Evolutionary conservation across 1,140 invertebrate species (phyloP).

Genomic region (Cyclina sinensis): DNA sequence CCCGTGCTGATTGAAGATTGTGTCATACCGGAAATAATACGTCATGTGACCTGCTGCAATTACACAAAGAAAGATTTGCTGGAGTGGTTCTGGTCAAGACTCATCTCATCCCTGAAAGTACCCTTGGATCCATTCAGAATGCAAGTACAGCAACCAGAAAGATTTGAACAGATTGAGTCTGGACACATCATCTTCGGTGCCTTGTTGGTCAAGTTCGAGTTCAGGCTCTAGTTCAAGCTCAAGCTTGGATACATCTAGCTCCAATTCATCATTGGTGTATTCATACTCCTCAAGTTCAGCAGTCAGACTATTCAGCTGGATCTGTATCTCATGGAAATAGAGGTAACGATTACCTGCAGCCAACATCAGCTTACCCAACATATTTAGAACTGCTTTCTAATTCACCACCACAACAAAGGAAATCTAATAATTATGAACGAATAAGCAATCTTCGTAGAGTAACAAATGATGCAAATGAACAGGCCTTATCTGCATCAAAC

Average conservation of each 20-base stretch:
- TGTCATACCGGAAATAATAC: conserved; percentile 83
- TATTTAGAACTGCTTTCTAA: neutral
- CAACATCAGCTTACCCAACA: neutral
- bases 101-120: conserved; percentile 82
- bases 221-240: neutral
- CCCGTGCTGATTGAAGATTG: conserved; percentile 84
- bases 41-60: conserved; percentile 85
- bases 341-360: neutral
- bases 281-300: neutral
- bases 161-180: neutral
- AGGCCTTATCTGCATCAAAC: neutral
- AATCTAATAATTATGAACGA: conserved; percentile 40
- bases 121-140: conserved; percentile 69
- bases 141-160: neutral
- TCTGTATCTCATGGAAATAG: neutral
- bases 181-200: conserved; percentile 35
- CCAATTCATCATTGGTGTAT: neutral
- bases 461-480: neutral
- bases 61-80: conserved; percentile 82
- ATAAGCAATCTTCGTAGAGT: conserved; percentile 25
- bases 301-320: neutral
- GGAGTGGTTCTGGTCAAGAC: conserved; percentile 85
- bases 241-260: neutral
- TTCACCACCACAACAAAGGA: neutral
- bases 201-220: conserved; percentile 12